phyloP scores from a whole-genome alignment of 2,888 invertebrate species.

The Sipunculus nudus region DNA sequence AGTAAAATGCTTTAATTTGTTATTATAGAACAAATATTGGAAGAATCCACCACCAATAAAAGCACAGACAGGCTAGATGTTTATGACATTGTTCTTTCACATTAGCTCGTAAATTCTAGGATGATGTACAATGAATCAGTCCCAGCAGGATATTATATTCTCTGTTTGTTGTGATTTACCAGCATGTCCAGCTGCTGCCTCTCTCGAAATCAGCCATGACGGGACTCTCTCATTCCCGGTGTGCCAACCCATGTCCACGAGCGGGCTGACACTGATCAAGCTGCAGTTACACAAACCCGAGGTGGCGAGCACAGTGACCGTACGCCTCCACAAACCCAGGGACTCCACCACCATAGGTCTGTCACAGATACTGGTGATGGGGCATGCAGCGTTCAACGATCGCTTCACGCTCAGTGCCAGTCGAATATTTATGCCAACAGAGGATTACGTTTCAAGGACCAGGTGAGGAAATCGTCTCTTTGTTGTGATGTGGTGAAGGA shows the following conservation, averaged over 20 bases:
- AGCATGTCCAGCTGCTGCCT: constrained; percentile 86
- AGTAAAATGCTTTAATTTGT: no score
- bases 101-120: no score
- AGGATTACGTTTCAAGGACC: constrained; percentile 60
- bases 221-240: constrained; percentile 82
- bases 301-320: constrained; percentile 84
- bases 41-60: no score
- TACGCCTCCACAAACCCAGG: constrained; percentile 82
- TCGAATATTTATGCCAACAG: constrained; percentile 51
- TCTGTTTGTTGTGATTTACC: constrained; percentile 44
- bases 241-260: constrained; percentile 85
- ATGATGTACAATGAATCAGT: no score
- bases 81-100: no score
- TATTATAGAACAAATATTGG: no score
- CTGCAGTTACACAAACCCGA: constrained; percentile 84
- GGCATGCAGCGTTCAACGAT: constrained; percentile 81
- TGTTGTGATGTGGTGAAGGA: background rate
- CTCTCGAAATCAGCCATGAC: constrained; percentile 85
- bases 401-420: constrained; percentile 42
- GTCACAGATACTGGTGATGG: constrained; percentile 85
- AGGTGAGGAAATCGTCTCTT: constrained; percentile 47
- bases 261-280: constrained; percentile 83
- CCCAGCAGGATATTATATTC: no score
- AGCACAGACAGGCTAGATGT: no score
- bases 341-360: constrained; percentile 91